Percentiles rank a stretch among this genome's conserved stretches.
Evolutionary conservation across 2,888 invertebrate species (phyloP).

Genomic region (Drosophila cognata): DNA sequence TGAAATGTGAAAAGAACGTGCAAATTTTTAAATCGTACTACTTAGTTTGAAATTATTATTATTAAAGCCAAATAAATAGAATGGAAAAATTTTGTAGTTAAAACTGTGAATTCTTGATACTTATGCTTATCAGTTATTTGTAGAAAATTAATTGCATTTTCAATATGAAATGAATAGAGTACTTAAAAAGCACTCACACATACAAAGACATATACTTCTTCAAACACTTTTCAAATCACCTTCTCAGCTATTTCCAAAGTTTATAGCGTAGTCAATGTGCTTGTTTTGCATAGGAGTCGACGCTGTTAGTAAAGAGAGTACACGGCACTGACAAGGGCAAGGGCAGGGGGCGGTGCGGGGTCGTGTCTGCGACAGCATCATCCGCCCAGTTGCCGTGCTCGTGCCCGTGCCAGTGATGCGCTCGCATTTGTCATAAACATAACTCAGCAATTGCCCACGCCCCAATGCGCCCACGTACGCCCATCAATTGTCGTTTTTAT

Average conservation of each 20-base stretch:
- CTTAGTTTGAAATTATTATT: neutral
- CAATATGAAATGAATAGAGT: neutral
- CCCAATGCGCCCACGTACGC: conserved; percentile 75
- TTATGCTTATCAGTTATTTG: neutral
- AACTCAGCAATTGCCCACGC: conserved; percentile 81
- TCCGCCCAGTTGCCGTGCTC: conserved; percentile 21
- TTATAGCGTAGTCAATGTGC: neutral
- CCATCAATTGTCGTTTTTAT: conserved; percentile 81
- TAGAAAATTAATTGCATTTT: neutral
- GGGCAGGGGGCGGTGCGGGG: neutral
- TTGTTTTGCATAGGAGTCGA: neutral
- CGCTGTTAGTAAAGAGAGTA: neutral
- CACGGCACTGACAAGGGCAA: neutral
- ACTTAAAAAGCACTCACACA: neutral
- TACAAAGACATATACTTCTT: neutral
- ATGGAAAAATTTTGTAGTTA: neutral
- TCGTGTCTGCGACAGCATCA: conserved; percentile 36
- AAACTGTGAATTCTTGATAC: neutral
- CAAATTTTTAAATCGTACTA: neutral
- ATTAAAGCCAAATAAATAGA: neutral
- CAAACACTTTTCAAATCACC: neutral
- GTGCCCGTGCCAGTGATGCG: conserved; percentile 15
- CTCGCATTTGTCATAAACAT: conserved; percentile 78
- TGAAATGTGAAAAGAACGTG: neutral
- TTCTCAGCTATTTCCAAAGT: neutral